phyloP scores from a whole-genome alignment of 2,888 invertebrate genomes.

The Alcis repandata region DNA sequence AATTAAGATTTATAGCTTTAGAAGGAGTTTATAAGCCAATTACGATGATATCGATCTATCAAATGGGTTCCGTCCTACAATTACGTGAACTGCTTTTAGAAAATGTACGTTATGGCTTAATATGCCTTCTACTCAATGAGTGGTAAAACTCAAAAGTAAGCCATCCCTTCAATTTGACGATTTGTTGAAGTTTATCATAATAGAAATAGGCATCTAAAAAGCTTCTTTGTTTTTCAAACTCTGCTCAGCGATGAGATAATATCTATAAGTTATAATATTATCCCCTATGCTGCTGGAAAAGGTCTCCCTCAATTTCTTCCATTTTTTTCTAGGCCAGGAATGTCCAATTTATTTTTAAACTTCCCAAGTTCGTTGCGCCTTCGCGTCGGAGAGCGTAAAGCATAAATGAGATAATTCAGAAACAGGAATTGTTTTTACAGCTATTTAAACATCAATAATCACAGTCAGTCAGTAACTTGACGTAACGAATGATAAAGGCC shows the following conservation, averaged over 20 bases:
- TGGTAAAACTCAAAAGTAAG: background rate
- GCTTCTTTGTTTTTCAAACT: too few relatives aligned
- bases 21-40: constrained; percentile 71
- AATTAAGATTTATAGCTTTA: constrained; percentile 57
- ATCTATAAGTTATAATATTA: too few relatives aligned
- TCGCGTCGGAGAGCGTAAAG: background rate
- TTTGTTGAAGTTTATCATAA: too few relatives aligned
- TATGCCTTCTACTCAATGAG: constrained; percentile 1
- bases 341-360: too few relatives aligned
- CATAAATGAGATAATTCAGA: background rate
- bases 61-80: constrained; percentile 61
- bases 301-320: too few relatives aligned
- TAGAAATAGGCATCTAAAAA: too few relatives aligned
- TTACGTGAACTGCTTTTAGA: constrained; percentile 50
- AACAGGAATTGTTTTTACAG: background rate
- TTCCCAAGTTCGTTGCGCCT: too few relatives aligned
- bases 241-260: too few relatives aligned
- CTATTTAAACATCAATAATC: background rate
- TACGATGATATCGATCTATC: constrained; percentile 74
- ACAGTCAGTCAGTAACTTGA: background rate
- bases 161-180: too few relatives aligned
- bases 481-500: constrained; percentile 20
- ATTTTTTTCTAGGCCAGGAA: too few relatives aligned
- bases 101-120: constrained; percentile 5
- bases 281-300: too few relatives aligned